Base-by-base conservation (phyloP, 2,888 invertebrate species). In the Rapana venosa region DNA sequence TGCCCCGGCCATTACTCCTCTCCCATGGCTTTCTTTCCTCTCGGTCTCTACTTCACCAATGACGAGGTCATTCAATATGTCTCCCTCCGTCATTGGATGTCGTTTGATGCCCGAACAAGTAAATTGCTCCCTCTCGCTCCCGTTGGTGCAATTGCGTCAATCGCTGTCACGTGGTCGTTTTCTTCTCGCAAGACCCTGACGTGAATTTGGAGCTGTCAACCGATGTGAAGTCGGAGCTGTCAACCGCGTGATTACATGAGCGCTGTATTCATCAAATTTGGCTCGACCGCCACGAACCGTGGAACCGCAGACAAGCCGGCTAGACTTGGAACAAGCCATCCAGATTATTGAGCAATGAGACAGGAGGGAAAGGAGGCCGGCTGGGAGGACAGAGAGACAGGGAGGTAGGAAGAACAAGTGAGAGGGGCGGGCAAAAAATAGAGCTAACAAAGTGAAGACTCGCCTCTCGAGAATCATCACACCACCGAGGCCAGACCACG, bases 81-180 rank as follows among this genome's bases (percentile, higher is more conserved):
- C 47, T 83, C 47, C 47, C 47, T 17, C 81, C 36, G 22, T 83
- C 47, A 13, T 26, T 20, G 6, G 47, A 30, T n/a, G 47, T 47
- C 81, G 81, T 83, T 83, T 83, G 81, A 83, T 83, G 30, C 32
- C 81, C 81, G 36, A 83, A 83, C 81, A 47, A 83, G 81, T 81
- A 81, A 83, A 83, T 83, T 47, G 81, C 81, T 83, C 81, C 81
- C 81, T 83, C 81, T 83, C 81, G 47, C 81, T 26, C 81, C 22
- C 81, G 26, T 47, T 83, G 81, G 81, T 22, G 22, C 81, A 83
- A 83, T 83, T 83, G 81, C 81, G 81, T 83, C 81, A 83, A 83
- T 83, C 47, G 81, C 81, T 83, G 81, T 83, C 81, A 83, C 81
- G 81, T 83, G 81, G 47, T 22, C 36, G 13, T 83, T 36, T 35